A percentile compares a stretch with the other conserved stretches of the same genome.
These are phyloP conservation scores for Scaptomyza cyrtandrae DNA, from an alignment of 2,888 invertebrate genomes.

Conservation along the genomic window DNA sequence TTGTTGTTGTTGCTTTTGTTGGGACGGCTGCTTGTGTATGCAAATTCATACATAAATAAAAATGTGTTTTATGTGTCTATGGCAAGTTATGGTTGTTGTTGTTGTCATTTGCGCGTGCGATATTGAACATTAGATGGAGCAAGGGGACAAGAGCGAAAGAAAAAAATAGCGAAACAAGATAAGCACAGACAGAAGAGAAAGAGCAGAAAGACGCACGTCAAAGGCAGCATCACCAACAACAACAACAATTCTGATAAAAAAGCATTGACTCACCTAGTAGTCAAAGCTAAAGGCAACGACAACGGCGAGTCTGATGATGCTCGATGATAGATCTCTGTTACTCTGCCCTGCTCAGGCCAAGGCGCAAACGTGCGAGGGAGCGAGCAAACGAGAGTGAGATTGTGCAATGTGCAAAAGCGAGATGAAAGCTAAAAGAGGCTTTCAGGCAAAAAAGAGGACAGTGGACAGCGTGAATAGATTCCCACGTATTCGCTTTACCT, in stretches of 20 bases:
- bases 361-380: constrained; percentile 5
- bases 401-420: constrained; percentile 3
- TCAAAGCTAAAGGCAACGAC: constrained; percentile 16
- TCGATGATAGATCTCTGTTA: constrained; percentile 57
- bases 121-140: constrained; percentile 34
- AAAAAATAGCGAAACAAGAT: constrained; percentile 25
- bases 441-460: constrained; percentile 18
- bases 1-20: constrained; percentile 11
- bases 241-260: constrained; percentile 39
- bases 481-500: constrained; percentile 27
- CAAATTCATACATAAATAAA: constrained; percentile 72
- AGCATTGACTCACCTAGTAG: constrained; percentile 69
- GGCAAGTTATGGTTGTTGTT: constrained; percentile 27
- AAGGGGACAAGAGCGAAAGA: constrained; percentile 17
- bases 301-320: constrained; percentile 37
- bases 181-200: constrained; percentile 10
- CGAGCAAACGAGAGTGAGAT: neutral
- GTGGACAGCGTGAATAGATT: constrained; percentile 42
- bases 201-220: constrained; percentile 32
- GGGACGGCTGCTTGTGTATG: constrained; percentile 69
- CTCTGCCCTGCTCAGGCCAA: constrained; percentile 22
- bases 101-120: constrained; percentile 73
- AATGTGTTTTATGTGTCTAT: constrained; percentile 63
- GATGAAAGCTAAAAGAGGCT: constrained; percentile 7
- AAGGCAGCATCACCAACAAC: constrained; percentile 18